Evolutionary conservation across 2,797 vertebrate genomes (phyloP), one percentile per base, ranked within the genome.

Genomic region (Diplodus sargus): DNA sequence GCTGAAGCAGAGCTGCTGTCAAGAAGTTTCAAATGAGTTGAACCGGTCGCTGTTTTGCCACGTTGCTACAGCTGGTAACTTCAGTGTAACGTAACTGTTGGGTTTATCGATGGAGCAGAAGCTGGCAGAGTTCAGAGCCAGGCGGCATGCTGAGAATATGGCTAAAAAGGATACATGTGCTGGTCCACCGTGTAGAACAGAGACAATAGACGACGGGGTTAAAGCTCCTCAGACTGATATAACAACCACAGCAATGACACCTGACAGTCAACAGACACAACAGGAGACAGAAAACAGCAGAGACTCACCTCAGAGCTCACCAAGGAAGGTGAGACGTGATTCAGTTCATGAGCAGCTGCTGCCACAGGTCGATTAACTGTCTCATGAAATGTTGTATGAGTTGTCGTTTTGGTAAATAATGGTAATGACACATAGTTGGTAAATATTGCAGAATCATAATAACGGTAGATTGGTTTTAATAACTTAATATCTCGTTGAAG

Each of bases 61-160:
- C 83, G 71, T 39, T 39, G 39, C 39, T 59, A 22, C 10, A 47
- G 10, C 39, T 30, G 0, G 15, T 16, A 23, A 22, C 34, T 34
- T 17, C 2, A 0, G 16, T 5, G 18, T 30, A 16, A 17, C 43
- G 28, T 4, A 20, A 1, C 6, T 14, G 15, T 3, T 4, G 54
- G 15, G 4, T 5, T n/a, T 3, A 20, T 72, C 80, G 61, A 96
- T 96, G 95, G 95, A 96, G 87, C 83, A 90, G 69, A 95, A 91
- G 74, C 89, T 96, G 4, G 93, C 94, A 0, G 94, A 95, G 30
- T 96, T 95, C 75, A 92, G 95, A 90, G 93, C 93, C 70, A 90
- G 94, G 25, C 92, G 90, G 70, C 91, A 83, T 86, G 88, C 87
- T 3, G 84, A 87, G 51, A 76, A 76, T 3, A 67, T 51, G 1